Evolutionary conservation across 2,888 invertebrate genomes (phyloP).

Genomic region (Hipparchia semele): DNA sequence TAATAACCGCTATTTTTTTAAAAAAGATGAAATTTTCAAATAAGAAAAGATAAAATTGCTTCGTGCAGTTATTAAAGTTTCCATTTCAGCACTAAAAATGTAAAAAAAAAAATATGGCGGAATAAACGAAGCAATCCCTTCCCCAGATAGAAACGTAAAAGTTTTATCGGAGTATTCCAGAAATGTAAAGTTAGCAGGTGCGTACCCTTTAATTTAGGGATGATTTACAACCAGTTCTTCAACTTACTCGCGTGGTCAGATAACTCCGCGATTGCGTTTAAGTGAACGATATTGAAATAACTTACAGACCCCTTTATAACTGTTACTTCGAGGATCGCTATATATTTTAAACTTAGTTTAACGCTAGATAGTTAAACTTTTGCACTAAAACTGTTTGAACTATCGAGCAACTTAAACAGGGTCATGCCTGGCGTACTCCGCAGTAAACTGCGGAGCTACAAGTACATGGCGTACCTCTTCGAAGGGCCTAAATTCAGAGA

Average conservation of each 20-base stretch:
- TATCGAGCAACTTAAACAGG: neutral
- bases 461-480: too few relatives aligned
- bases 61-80: too few relatives aligned
- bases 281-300: conserved; percentile 8
- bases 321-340: neutral
- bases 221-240: conserved; percentile 8
- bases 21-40: too few relatives aligned
- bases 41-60: too few relatives aligned
- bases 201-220: conserved; percentile 40
- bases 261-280: neutral
- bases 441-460: too few relatives aligned
- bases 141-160: neutral
- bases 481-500: too few relatives aligned
- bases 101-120: neutral
- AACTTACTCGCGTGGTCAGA: conserved; percentile 7
- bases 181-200: conserved; percentile 51
- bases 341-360: too few relatives aligned
- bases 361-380: neutral
- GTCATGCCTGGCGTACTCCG: too few relatives aligned
- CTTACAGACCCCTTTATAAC: neutral
- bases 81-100: neutral
- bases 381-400: neutral
- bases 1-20: too few relatives aligned
- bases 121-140: conserved; percentile 3
- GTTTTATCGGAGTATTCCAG: conserved; percentile 11